Evolutionary conservation across 2,888 invertebrate genomes (phyloP).

Genomic region (Agrochola lychnidis): DNA sequence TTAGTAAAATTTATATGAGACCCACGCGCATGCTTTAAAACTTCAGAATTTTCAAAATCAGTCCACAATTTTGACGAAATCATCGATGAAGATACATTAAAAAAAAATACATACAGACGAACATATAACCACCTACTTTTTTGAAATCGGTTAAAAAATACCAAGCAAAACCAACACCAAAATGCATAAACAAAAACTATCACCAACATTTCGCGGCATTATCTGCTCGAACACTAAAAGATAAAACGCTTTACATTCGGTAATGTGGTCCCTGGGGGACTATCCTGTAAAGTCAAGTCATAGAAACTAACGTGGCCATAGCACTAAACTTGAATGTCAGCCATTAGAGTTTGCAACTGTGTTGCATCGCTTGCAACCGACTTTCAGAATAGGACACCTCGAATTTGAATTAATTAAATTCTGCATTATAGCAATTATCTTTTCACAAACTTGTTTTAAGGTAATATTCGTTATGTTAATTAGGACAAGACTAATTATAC

Average conservation of each 20-base stretch:
- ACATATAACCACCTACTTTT: too few relatives aligned
- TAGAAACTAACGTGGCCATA: conserved; percentile 53
- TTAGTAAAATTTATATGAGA: too few relatives aligned
- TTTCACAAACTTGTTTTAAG: not conserved
- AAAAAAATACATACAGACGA: too few relatives aligned
- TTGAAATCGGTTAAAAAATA: not conserved
- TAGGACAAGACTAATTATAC: not conserved
- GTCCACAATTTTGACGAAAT: too few relatives aligned
- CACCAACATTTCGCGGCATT: conserved; percentile 20
- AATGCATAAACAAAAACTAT: conserved; percentile 23
- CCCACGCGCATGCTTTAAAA: too few relatives aligned
- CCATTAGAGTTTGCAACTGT: conserved; percentile 59
- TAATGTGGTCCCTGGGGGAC: conserved; percentile 44
- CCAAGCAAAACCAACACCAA: not conserved
- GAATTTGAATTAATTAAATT: conserved; percentile 48
- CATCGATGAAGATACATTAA: too few relatives aligned
- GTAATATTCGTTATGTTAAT: conserved; percentile 8
- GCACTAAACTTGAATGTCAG: conserved; percentile 55
- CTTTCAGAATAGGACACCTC: conserved; percentile 31
- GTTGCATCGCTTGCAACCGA: conserved; percentile 46
- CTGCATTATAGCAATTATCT: conserved; percentile 3
- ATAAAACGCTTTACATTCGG: conserved; percentile 60
- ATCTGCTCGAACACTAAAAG: conserved; percentile 35
- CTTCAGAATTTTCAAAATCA: too few relatives aligned
- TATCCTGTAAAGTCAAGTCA: conserved; percentile 56